Evolutionary conservation across 2,888 invertebrate species (phyloP), one percentile per base, ranked within the genome.

Genomic region (Agrochola circellaris): DNA sequence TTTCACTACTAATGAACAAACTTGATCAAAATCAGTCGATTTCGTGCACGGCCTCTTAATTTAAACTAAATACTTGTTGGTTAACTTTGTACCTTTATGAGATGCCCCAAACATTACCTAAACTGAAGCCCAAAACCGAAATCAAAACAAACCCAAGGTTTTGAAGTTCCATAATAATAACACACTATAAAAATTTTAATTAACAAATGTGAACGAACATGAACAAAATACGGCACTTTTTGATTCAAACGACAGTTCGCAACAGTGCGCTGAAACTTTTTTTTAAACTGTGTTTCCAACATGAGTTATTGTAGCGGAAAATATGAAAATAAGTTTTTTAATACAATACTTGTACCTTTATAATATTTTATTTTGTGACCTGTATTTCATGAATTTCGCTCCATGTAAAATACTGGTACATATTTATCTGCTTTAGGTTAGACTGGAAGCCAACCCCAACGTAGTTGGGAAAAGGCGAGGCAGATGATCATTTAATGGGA

Each of bases 131-230:
- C 4, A 60, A 1, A 34, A 38, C n/a, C 9, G 2, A 26, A 30
- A 73, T 38, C 30, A 34, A 67, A 45, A 58, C 5, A n/a, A 56
- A 67, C 8, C n/a, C 38, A 58, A 54, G 6, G n/a, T 30, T 61
- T n/a, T 11, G 5, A 30, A 34, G 15, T 65, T 8, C 23, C 45
- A 38, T 38, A 58, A 34, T 70, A 80, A 83, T 23, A 64, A 54
- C 38, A 65, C 17, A 30, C 8, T 51, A 6, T 48, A 61, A 62
- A 81, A 81, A 81, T 73, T 73, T 73, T 80, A 83, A 83, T 79
- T 71, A 76, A 74, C 77, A 67, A 81, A 75, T 73, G 64, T 60
- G 66, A n/a, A 38, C n/a, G 42, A 67, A 61, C 64, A 64, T 64
- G 56, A 67, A 70, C 73, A 61, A 75, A 84, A 84, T 45, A 58